phyloP scores from a whole-genome alignment of 2,888 invertebrate genomes.

The Nemurella pictetii region DNA sequence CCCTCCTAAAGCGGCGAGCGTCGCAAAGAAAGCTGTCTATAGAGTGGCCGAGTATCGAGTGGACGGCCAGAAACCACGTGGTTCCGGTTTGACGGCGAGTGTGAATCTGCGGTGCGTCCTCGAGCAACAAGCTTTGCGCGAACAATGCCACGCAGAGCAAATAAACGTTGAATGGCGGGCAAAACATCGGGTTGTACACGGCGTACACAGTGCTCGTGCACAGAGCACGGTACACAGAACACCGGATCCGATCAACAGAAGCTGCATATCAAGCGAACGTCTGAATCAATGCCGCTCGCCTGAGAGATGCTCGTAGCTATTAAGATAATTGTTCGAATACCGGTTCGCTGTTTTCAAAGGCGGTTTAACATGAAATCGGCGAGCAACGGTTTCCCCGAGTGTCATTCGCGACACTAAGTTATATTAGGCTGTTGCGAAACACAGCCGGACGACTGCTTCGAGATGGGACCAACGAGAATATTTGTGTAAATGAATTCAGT shows the following conservation, averaged over 20 bases:
- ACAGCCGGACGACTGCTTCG: not conserved
- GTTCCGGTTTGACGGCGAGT: not conserved
- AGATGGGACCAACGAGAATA: not conserved
- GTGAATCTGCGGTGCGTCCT: not conserved
- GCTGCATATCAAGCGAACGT: not conserved
- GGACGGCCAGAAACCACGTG: not conserved
- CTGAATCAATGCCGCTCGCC: not conserved
- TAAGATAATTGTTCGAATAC: not conserved
- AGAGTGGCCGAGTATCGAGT: too few relatives aligned
- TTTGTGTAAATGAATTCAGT: not conserved
- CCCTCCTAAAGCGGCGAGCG: not conserved
- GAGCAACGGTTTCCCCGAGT: slow-evolving; percentile 9
- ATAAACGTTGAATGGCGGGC: not conserved
- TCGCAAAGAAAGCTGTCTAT: not conserved
- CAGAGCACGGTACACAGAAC: too few relatives aligned
- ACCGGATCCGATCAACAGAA: not conserved
- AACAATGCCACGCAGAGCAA: not conserved
- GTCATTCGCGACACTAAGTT: not conserved
- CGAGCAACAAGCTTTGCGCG: not conserved
- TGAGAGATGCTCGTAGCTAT: not conserved
- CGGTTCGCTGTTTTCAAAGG: not conserved
- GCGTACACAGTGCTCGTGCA: too few relatives aligned
- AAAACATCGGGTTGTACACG: too few relatives aligned
- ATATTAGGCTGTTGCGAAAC: not conserved
- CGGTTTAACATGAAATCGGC: not conserved